Percentiles rank a stretch among this genome's conserved stretches.
These are phyloP conservation scores for Drosophila neoperkinsi DNA, from an alignment of 2,888 invertebrate species.

Conservation along the genomic window DNA sequence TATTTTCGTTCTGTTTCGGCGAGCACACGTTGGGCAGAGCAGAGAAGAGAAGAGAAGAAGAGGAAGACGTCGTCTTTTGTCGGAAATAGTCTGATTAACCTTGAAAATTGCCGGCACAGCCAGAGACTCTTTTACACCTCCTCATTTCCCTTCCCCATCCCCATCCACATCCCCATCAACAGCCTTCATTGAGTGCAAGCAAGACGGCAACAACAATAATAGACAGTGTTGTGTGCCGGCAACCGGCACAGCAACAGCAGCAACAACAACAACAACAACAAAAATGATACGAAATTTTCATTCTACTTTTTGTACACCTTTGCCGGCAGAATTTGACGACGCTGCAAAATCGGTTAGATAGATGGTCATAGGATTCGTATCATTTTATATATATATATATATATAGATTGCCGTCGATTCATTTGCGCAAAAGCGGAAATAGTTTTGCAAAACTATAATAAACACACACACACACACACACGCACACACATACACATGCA, in stretches of 20 bases:
- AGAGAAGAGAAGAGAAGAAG: not conserved
- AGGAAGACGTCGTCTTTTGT: conserved; percentile 26
- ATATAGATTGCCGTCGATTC: conserved; percentile 28
- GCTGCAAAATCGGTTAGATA: conserved; percentile 7
- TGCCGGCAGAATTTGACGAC: conserved; percentile 53
- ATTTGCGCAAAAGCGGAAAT: conserved; percentile 74
- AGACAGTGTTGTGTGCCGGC: conserved; percentile 36
- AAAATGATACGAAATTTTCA: conserved; percentile 30
- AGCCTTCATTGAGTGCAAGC: conserved; percentile 55
- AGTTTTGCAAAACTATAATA: conserved; percentile 58
- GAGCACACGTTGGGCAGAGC: conserved; percentile 35
- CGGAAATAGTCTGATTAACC: conserved; percentile 62
- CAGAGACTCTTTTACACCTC: conserved; percentile 2
- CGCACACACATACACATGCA: not conserved
- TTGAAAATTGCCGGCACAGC: conserved; percentile 61
- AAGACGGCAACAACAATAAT: conserved; percentile 43
- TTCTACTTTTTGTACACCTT: conserved; percentile 41
- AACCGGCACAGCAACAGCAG: conserved; percentile 52
- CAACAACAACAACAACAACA: conserved; percentile 8
- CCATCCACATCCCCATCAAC: not conserved
- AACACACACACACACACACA: not conserved
- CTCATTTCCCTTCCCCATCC: conserved; percentile 2
- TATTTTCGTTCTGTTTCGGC: conserved; percentile 43
- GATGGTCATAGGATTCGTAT: conserved; percentile 25
- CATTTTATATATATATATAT: conserved; percentile 21